Percentiles rank a stretch among this genome's conserved stretches.
Evolutionary conservation across 2,797 vertebrate genomes (phyloP).

Genomic region (Lithobates sylvaticus): DNA sequence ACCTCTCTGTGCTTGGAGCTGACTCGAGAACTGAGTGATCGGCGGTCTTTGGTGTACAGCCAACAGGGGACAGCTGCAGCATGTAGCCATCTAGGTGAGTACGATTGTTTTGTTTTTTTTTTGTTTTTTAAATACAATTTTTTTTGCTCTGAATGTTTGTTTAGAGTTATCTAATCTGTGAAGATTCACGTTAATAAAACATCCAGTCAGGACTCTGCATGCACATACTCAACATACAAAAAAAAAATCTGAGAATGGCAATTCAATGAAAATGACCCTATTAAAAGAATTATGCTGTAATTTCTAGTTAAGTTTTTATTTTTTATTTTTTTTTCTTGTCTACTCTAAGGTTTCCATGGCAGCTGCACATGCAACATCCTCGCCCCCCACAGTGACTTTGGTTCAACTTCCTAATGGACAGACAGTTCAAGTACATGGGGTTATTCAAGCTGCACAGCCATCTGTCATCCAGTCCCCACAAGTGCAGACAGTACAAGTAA

Average conservation of each 20-base stretch:
- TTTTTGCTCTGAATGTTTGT: too few relatives aligned
- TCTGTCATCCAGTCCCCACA: constrained; percentile 98
- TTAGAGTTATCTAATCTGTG: not conserved
- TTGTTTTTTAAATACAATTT: too few relatives aligned
- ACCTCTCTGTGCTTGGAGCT: too few relatives aligned
- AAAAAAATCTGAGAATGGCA: too few relatives aligned
- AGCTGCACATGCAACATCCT: constrained; percentile 87
- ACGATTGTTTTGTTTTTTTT: too few relatives aligned
- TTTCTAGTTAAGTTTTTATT: not conserved
- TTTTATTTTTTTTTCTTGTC: not conserved
- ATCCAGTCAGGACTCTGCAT: not conserved
- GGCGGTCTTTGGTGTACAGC: too few relatives aligned
- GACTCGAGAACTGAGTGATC: too few relatives aligned
- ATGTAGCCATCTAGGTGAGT: too few relatives aligned
- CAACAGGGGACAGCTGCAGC: too few relatives aligned
- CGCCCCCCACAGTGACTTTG: constrained; percentile 91
- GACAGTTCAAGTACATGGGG: constrained; percentile 97
- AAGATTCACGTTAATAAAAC: not conserved
- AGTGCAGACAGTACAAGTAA: constrained; percentile 96
- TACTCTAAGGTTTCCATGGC: constrained; percentile 89
- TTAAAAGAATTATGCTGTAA: not conserved
- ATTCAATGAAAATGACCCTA: too few relatives aligned
- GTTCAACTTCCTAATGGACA: constrained; percentile 98
- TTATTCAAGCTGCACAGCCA: constrained; percentile 97
- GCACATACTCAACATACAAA: too few relatives aligned